A percentile compares a stretch with the other conserved stretches of the same genome.
Conservation (phyloP, 1,140 invertebrate species). For the Antheraea mylitta region DNA sequence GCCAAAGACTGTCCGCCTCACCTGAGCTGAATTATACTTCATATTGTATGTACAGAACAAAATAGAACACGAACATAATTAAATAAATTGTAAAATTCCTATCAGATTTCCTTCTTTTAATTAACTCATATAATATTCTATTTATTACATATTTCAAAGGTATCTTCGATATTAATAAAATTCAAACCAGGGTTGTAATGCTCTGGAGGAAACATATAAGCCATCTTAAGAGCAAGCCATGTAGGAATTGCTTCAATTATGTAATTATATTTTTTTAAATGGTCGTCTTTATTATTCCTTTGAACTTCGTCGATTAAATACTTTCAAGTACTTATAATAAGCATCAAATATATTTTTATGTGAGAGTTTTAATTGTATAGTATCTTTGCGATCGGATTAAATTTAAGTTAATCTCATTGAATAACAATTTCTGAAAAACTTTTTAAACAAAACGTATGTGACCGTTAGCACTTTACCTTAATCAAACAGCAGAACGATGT, state of each 20-base stretch:
- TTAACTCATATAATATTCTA: background rate
- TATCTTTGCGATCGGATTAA: no score
- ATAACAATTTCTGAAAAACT: no score
- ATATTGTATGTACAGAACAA: constrained; percentile 33
- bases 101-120: background rate
- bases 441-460: no score
- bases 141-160: background rate
- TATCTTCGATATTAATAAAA: background rate
- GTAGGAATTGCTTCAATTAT: background rate
- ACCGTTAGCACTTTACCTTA: no score
- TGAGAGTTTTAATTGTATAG: no score
- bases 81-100: background rate
- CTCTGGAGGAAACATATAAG: background rate
- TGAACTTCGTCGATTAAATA: background rate
- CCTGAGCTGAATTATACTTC: constrained; percentile 54
- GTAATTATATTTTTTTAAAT: background rate
- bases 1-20: constrained; percentile 35
- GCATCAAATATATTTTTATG: background rate
- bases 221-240: background rate
- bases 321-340: background rate
- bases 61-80: constrained; percentile 12
- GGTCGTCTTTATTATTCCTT: background rate
- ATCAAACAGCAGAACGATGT: no score
- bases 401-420: no score
- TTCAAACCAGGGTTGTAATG: background rate